These are phyloP conservation scores for Sycophila texana DNA, from an alignment of 2,888 invertebrate genomes.

Conservation along the genomic window DNA sequence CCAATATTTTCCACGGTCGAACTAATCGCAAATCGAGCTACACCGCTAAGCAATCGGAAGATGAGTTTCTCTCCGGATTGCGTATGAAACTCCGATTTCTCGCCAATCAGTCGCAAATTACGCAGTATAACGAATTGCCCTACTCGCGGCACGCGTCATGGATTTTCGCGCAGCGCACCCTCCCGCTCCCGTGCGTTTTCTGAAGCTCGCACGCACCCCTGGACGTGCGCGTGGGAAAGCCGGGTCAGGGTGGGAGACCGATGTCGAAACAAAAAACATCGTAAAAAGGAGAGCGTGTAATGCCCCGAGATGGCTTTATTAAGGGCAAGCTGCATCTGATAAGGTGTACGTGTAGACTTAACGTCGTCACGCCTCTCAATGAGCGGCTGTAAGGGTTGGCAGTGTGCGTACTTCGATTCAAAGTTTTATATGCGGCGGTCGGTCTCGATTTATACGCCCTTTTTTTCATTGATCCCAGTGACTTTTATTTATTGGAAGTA, in stretches of 20 bases:
- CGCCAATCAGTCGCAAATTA: conserved; percentile 71
- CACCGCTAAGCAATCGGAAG: too few relatives aligned
- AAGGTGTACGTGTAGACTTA: conserved; percentile 46
- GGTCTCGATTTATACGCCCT: not conserved
- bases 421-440: conserved; percentile 29
- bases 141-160: conserved; percentile 65
- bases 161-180: conserved; percentile 64
- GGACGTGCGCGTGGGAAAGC: conserved; percentile 66
- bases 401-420: not conserved
- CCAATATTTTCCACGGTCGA: not conserved
- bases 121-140: conserved; percentile 68
- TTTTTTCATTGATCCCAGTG: too few relatives aligned
- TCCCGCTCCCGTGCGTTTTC: conserved; percentile 56
- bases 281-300: conserved; percentile 57
- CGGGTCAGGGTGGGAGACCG: not conserved
- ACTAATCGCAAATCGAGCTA: not conserved
- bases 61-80: too few relatives aligned
- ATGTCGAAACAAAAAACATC: conserved; percentile 50
- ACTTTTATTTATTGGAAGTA: too few relatives aligned
- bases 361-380: conserved; percentile 49
- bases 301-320: conserved; percentile 47
- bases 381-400: conserved; percentile 17
- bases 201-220: conserved; percentile 60
- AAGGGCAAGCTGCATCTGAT: conserved; percentile 42
- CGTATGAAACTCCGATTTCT: conserved; percentile 64